Evolutionary conservation across 1,140 invertebrate genomes (phyloP).

Genomic region (Pseudomyrmex concolor): DNA sequence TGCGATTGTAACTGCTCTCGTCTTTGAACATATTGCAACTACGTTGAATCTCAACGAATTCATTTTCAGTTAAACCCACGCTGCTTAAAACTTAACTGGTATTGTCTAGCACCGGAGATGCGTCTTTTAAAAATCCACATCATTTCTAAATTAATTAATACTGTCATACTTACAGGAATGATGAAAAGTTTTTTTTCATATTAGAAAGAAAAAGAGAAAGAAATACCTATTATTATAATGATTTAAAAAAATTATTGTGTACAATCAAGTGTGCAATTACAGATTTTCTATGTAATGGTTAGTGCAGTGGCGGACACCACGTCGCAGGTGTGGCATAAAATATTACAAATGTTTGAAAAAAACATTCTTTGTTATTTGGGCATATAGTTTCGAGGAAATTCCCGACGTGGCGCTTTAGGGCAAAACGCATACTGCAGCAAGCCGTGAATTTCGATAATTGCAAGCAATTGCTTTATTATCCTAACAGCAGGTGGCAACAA

Average conservation of each 20-base stretch:
- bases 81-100: constrained; percentile 23
- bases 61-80: constrained; percentile 17
- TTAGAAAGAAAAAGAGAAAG: not conserved
- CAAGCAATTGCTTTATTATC: constrained; percentile 78
- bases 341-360: not conserved
- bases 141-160: constrained; percentile 35
- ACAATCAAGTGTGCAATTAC: no score
- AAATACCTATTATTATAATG: not conserved
- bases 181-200: not conserved
- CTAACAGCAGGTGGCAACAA: constrained; percentile 79
- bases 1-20: constrained; percentile 15
- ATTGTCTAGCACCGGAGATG: not conserved
- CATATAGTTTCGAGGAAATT: constrained; percentile 62
- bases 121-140: not conserved
- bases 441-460: constrained; percentile 77
- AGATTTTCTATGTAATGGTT: not conserved
- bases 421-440: constrained; percentile 6
- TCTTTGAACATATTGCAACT: not conserved
- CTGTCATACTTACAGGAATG: not conserved
- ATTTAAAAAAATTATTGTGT: no score
- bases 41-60: constrained; percentile 28
- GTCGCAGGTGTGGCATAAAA: constrained; percentile 30
- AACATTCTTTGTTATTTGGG: constrained; percentile 27
- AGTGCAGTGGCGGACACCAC: not conserved
- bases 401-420: constrained; percentile 14